These are phyloP conservation scores for Brachionus manjavacas DNA, from an alignment of 1,140 invertebrate species.

Conservation along the genomic window DNA sequence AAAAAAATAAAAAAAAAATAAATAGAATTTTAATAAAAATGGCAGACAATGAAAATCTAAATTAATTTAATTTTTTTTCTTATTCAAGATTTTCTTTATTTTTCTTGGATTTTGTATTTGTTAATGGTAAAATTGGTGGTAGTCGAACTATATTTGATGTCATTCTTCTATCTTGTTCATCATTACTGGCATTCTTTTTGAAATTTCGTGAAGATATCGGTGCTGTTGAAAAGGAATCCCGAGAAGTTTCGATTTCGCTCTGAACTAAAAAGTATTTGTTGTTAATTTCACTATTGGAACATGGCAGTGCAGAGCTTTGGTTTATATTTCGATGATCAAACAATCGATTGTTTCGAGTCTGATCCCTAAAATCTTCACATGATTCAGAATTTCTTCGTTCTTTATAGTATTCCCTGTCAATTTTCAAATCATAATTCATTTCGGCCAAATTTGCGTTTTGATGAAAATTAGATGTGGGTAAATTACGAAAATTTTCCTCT, in stretches of 20 bases:
- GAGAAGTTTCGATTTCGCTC: neutral
- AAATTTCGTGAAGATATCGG: neutral
- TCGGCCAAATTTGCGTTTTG: neutral
- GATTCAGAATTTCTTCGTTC: neutral
- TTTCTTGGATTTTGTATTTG: neutral
- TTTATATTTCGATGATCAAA: neutral
- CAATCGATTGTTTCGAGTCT: neutral
- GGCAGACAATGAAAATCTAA: too few relatives aligned
- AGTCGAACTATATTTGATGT: neutral
- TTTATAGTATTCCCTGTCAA: neutral
- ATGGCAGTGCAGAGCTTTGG: neutral
- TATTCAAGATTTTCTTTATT: neutral
- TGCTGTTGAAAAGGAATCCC: neutral
- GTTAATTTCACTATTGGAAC: neutral
- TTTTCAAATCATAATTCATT: neutral
- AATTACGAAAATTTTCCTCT: neutral
- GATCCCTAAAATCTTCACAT: neutral
- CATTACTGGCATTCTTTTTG: neutral
- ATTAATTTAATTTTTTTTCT: too few relatives aligned
- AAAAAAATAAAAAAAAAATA: too few relatives aligned
- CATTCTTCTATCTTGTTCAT: neutral
- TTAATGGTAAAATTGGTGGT: neutral
- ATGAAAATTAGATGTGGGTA: neutral
- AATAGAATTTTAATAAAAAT: too few relatives aligned
- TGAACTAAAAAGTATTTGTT: constrained; percentile 1